A percentile compares a stretch with the other conserved stretches of the same genome.
Evolutionary conservation across 2,888 invertebrate species (phyloP).

Genomic region (Drosophila pegasa): DNA sequence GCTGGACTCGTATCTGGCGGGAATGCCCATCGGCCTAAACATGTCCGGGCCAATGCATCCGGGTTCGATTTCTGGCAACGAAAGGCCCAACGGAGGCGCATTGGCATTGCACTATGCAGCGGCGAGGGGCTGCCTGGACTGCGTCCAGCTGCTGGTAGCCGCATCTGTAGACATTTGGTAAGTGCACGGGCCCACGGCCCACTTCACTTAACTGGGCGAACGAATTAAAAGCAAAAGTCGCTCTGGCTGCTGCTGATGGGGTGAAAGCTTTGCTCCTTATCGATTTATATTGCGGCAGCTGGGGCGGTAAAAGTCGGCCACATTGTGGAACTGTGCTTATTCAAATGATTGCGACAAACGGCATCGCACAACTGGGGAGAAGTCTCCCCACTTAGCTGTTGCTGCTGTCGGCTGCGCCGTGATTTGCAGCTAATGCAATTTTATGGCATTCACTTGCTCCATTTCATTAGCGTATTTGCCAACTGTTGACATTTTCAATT

Average conservation of each 20-base stretch:
- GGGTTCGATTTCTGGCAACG: conserved; percentile 83
- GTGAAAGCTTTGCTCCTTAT: conserved; percentile 60
- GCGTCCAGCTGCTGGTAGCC: conserved; percentile 92
- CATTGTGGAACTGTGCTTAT: conserved; percentile 36
- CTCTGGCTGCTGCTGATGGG: conserved; percentile 16
- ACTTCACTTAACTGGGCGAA: conserved; percentile 10
- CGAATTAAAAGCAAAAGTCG: conserved; percentile 48
- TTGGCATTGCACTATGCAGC: conserved; percentile 95
- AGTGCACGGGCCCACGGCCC: conserved; percentile 54
- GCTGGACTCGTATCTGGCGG: conserved; percentile 73
- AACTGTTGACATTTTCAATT: conserved; percentile 33
- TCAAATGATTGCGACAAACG: conserved; percentile 52
- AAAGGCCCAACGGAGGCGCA: conserved; percentile 87
- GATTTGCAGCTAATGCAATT: conserved; percentile 50
- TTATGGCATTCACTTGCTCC: conserved; percentile 52
- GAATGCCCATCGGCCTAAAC: conserved; percentile 70
- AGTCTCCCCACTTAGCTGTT: conserved; percentile 31
- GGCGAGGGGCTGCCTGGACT: conserved; percentile 93
- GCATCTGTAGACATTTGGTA: conserved; percentile 92
- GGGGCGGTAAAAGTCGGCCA: conserved; percentile 28
- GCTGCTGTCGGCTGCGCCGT: conserved; percentile 28
- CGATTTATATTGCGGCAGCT: too few relatives aligned
- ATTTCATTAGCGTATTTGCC: conserved; percentile 42
- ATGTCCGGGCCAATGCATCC: conserved; percentile 82
- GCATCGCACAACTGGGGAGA: conserved; percentile 35